Evolutionary conservation across 2,113 vertebrate genomes (phyloP), one percentile per base, ranked within the genome.

Genomic region (Neolamprologus hecqui): DNA sequence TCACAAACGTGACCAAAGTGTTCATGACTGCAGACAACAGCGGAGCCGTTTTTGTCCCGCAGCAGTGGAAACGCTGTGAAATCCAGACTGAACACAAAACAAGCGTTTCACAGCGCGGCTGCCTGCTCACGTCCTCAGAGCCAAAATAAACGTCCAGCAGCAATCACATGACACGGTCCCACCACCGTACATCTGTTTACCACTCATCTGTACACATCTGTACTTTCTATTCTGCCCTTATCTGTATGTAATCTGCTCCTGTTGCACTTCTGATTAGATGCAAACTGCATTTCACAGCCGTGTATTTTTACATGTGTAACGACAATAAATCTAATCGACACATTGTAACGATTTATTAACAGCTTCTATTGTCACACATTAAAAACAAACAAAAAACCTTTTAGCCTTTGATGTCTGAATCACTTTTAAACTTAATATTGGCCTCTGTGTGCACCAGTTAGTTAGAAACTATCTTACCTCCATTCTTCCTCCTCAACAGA

Each of bases 401-500:
- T 33, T 49, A 0, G 13, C 45, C 7, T 55, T 21, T 12, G 26
- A 49, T 31, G 42, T 12, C 0, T 3, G 45, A 51, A n/a, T 51
- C 15, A 49, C 70, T 49, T 75, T 12, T 49, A 8, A 6, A 51
- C 28, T 9, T 77, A 5, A 49, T 31, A 31, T 1, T 31, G 26
- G 3, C 26, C 23, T 75, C 15, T 31, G 17, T 8, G 13, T 49
- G 14, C 11, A 19, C 9, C 21, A 47, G 6, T 75, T 28, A 47
- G 9, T 19, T 49, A 77, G 0, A 75, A 77, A 82, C 6, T 10
- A 19, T n/a, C 94, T 91, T 94, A 94, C 95, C 94, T 95, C 95
- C 94, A 95, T 95, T 23, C 85, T 91, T 89, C 37, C 49, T 84
- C 68, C 47, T 83, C 81, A 45, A 21, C 60, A 21, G 9, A 6